Conservation (phyloP, 2,113 vertebrate genomes). For the Vanacampus margaritifer region DNA sequence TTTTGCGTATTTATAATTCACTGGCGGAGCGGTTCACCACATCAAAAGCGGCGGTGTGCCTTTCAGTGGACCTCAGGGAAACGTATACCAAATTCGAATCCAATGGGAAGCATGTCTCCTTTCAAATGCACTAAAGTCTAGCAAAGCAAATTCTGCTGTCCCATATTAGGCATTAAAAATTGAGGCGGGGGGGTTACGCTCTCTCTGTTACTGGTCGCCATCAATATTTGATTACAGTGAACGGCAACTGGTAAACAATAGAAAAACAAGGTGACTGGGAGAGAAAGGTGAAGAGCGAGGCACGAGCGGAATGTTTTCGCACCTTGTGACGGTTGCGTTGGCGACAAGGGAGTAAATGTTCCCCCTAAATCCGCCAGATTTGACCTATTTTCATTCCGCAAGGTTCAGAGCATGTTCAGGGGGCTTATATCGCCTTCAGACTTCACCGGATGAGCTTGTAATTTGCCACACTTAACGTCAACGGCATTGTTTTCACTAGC, state of each 20-base stretch:
- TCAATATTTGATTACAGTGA: slow-evolving; percentile 64
- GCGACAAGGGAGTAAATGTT: no score
- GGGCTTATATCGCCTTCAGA: no score
- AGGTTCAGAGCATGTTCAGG: no score
- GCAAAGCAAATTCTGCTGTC: slow-evolving; percentile 45
- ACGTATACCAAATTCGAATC: slow-evolving; percentile 49
- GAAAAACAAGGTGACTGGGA: slow-evolving; percentile 18
- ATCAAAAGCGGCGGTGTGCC: slow-evolving; percentile 45
- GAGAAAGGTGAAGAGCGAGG: slow-evolving; percentile 41
- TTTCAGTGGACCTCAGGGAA: slow-evolving; percentile 55
- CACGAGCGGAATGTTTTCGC: neutral
- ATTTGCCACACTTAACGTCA: no score
- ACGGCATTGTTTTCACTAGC: no score
- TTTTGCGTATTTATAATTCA: slow-evolving; percentile 59
- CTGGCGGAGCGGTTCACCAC: slow-evolving; percentile 39
- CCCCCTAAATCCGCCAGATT: no score
- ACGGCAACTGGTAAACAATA: slow-evolving; percentile 62
- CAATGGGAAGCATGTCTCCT: slow-evolving; percentile 36
- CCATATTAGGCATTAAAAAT: slow-evolving; percentile 71
- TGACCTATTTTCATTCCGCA: no score
- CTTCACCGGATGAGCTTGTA: no score
- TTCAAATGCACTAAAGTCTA: slow-evolving; percentile 43
- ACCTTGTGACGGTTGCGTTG: neutral
- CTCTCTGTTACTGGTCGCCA: slow-evolving; percentile 53
- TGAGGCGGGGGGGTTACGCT: slow-evolving; percentile 56